Evolutionary conservation across 2,888 invertebrate genomes (phyloP).

Genomic region (Hyppa rectilinea): DNA sequence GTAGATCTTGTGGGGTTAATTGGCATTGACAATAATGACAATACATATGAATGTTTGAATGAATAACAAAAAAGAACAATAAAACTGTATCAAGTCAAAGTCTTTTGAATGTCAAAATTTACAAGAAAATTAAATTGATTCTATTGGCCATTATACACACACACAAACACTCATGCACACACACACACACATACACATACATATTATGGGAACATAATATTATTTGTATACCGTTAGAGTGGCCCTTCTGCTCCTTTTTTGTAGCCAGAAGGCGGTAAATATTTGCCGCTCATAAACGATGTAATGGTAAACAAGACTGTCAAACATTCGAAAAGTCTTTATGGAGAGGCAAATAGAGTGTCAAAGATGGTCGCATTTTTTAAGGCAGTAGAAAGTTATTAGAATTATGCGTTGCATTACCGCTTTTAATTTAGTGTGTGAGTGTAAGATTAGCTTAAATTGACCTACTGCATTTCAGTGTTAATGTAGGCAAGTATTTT

Average conservation of each 20-base stretch:
- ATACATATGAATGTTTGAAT: no score
- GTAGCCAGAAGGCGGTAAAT: slow-evolving; percentile 11
- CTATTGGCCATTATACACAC: no score
- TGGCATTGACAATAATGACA: no score
- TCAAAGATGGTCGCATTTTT: neutral
- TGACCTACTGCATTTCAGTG: neutral
- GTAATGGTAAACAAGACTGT: slow-evolving; percentile 31
- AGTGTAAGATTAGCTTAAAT: no score
- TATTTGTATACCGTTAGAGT: neutral
- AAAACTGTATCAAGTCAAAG: no score
- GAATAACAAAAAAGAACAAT: no score
- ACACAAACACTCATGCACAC: no score
- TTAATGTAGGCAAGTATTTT: neutral
- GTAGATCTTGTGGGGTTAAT: no score
- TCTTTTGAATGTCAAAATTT: no score
- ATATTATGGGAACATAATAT: neutral
- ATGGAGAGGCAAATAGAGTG: neutral
- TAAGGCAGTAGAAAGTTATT: neutral
- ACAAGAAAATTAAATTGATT: no score
- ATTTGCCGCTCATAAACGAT: slow-evolving; percentile 42
- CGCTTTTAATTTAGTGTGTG: neutral
- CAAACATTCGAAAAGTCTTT: slow-evolving; percentile 23
- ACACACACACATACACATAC: no score
- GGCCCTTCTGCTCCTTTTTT: slow-evolving; percentile 8
- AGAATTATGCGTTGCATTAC: neutral